Conservation (phyloP, 2,113 vertebrate genomes). For the Cathartes aura region DNA sequence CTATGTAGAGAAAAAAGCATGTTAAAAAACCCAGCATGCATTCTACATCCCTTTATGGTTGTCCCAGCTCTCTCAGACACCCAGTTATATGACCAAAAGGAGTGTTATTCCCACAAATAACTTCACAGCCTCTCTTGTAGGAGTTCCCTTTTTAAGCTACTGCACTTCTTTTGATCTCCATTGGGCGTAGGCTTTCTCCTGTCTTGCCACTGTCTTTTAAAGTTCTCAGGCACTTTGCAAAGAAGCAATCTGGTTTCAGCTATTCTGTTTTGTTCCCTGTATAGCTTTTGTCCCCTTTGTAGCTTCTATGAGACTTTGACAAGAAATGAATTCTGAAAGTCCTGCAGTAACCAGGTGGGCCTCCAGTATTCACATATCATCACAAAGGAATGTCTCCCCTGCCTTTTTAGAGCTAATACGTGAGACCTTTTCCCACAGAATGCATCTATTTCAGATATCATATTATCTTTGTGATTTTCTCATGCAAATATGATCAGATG, state of each 20-base stretch:
- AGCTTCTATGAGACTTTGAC: not conserved
- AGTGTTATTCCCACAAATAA: not conserved
- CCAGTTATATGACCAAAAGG: slow-evolving; percentile 19
- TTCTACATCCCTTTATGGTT: not conserved
- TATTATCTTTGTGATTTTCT: not conserved
- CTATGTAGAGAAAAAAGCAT: not conserved
- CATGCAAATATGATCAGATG: not conserved
- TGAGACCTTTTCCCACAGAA: not conserved
- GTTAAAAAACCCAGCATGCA: not conserved
- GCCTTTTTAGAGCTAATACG: not conserved
- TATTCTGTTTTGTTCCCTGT: not conserved
- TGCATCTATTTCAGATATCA: not conserved
- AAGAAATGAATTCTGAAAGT: not conserved
- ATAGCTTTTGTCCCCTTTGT: not conserved
- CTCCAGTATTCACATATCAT: not conserved
- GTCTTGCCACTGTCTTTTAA: not conserved
- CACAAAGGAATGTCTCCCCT: not conserved
- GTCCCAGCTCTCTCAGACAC: not conserved
- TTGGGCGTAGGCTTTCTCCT: not conserved
- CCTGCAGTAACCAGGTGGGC: not conserved
- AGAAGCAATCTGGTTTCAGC: not conserved
- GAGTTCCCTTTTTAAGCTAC: not conserved
- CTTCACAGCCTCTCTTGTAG: not conserved
- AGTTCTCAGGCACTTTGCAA: not conserved
- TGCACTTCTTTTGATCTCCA: slow-evolving; percentile 24